Evolutionary conservation across 2,797 vertebrate species (phyloP), one percentile per base, ranked within the genome.

Genomic region (Micropoecilia bifurca): DNA sequence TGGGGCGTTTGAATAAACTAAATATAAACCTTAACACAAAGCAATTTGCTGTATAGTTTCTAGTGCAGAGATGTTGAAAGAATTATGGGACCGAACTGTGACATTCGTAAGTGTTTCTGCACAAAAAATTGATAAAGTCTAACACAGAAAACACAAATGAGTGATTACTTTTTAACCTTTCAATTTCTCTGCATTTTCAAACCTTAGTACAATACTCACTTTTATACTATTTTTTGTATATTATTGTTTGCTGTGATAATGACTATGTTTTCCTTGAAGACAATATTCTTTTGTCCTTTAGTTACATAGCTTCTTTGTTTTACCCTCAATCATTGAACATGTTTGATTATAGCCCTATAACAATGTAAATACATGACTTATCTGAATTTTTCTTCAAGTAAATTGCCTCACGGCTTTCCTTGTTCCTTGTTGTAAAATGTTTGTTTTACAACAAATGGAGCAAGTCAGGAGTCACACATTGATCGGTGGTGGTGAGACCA

Each of bases 401-500:
- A 36, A 73, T 88, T 78, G 59, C 55, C 30, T 8, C 0, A 9
- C 83, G 46, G 16, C 82, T 84, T 83, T 86, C 78, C 46, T 78
- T 80, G 69, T 81, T 80, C 63, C 48, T 83, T 84, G 73, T 57
- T 82, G 82, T 87, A 73, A 72, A 73, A 72, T 61, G 71, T 43
- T 71, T 47, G 76, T 86, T 85, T 86, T 71, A 76, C 80, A 81
- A 74, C 13, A 20, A 48, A 2, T 13, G 73, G 83, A 81, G 59
- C 85, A 82, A 82, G 83, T 83, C 87, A 68, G 48, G 74, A 82
- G 81, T 55, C 48, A 22, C 59, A 77, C 86, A 91, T 91, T 91
- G 91, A 93, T 92, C 87, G 74, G 76, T 85, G 77, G 68, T 72
- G 57, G 81, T 48, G 74, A 79, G 85, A 88, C 47, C 82, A 90